Percentiles rank a stretch among this genome's conserved stretches.
These are phyloP conservation scores for Zenarchopterus dispar DNA, from an alignment of 2,797 vertebrate genomes.

Conservation along the genomic window DNA sequence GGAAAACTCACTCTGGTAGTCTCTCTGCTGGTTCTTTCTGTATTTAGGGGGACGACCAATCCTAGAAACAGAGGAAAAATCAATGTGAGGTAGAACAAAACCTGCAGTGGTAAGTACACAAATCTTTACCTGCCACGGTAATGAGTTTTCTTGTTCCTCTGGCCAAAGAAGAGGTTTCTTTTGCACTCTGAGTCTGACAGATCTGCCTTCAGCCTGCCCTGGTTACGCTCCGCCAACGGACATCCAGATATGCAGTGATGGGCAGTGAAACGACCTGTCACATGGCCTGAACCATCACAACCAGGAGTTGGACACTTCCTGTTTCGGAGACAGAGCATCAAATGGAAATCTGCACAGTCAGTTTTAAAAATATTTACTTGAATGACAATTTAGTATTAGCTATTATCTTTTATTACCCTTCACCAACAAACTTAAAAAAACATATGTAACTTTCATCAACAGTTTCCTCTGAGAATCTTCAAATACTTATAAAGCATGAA, in stretches of 20 bases:
- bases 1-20: slow-evolving; percentile 89
- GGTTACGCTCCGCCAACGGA: slow-evolving; percentile 95
- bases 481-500: too few relatives aligned
- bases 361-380: neutral
- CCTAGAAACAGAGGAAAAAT: slow-evolving; percentile 73
- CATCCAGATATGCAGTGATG: slow-evolving; percentile 99
- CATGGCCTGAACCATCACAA: slow-evolving; percentile 95
- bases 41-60: slow-evolving; percentile 97
- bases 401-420: too few relatives aligned
- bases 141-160: slow-evolving; percentile 91
- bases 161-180: slow-evolving; percentile 90
- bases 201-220: slow-evolving; percentile 91
- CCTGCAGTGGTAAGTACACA: neutral
- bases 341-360: neutral
- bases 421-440: too few relatives aligned
- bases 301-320: slow-evolving; percentile 99
- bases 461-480: too few relatives aligned
- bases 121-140: slow-evolving; percentile 90
- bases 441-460: too few relatives aligned
- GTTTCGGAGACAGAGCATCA: slow-evolving; percentile 43
- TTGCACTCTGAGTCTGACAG: slow-evolving; percentile 92
- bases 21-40: slow-evolving; percentile 92
- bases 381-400: too few relatives aligned
- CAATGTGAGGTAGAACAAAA: slow-evolving; percentile 10
- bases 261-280: slow-evolving; percentile 96